Evolutionary conservation across 1,140 invertebrate genomes (phyloP).

Genomic region (Agraylea sexmaculata): DNA sequence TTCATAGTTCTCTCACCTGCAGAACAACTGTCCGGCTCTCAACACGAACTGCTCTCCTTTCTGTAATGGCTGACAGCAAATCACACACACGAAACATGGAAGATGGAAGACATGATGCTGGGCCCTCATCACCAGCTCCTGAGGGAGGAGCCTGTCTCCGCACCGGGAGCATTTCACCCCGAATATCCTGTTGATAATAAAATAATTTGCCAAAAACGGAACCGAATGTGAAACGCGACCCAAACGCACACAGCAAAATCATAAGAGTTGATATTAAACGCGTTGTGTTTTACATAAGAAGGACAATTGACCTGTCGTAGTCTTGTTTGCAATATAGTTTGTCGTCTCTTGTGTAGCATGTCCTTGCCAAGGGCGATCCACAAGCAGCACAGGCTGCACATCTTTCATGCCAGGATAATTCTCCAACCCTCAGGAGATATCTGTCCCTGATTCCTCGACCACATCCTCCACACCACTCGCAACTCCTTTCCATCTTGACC

Average conservation of each 20-base stretch:
- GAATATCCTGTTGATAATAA: conserved; percentile 59
- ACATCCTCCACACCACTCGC: conserved; percentile 80
- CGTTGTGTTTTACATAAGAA: not conserved
- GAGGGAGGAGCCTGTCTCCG: conserved; percentile 73
- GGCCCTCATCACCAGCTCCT: conserved; percentile 88
- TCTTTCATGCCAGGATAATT: conserved; percentile 86
- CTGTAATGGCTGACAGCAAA: conserved; percentile 84
- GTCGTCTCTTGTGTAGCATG: conserved; percentile 82
- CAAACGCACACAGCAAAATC: not conserved
- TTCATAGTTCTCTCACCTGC: too few relatives aligned
- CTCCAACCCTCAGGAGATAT: conserved; percentile 84
- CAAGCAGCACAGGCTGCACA: conserved; percentile 87
- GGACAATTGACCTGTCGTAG: conserved; percentile 67
- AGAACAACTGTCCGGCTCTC: conserved; percentile 85
- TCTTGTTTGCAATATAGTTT: conserved; percentile 93
- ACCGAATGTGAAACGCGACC: too few relatives aligned
- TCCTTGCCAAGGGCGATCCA: conserved; percentile 69
- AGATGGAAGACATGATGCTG: conserved; percentile 77
- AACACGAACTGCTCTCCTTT: conserved; percentile 94
- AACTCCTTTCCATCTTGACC: conserved; percentile 54
- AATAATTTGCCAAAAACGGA: too few relatives aligned
- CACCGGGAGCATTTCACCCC: conserved; percentile 87
- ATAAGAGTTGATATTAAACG: not conserved
- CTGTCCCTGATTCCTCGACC: conserved; percentile 84
- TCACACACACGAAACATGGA: conserved; percentile 82